These are phyloP conservation scores for Formica selysi DNA, from an alignment of 1,140 invertebrate genomes.

Conservation along the genomic window DNA sequence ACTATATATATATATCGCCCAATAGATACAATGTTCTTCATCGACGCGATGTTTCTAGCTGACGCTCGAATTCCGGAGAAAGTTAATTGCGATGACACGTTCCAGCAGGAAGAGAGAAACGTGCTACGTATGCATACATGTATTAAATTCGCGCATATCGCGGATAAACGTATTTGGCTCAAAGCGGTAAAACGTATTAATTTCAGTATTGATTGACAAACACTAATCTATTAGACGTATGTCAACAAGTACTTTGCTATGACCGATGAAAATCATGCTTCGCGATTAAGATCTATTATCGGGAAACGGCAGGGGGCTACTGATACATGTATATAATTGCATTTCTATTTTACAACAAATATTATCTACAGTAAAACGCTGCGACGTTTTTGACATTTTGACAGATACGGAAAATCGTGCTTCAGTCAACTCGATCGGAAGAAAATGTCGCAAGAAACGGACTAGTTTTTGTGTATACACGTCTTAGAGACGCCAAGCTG, in stretches of 20 bases:
- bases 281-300: constrained; percentile 44
- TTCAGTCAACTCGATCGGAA: constrained; percentile 31
- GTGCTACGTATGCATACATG: background rate
- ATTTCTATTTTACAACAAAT: constrained; percentile 19
- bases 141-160: constrained; percentile 1
- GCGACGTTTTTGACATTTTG: constrained; percentile 10
- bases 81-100: constrained; percentile 68
- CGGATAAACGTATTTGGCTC: background rate
- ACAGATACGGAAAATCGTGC: constrained; percentile 45
- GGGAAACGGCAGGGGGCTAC: background rate
- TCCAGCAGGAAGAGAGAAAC: constrained; percentile 25
- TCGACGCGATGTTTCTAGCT: constrained; percentile 14
- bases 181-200: constrained; percentile 63
- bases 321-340: constrained; percentile 2
- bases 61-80: constrained; percentile 75
- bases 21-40: background rate
- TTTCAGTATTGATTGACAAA: constrained; percentile 41
- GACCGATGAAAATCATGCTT: constrained; percentile 41
- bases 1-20: background rate
- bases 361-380: no score
- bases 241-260: constrained; percentile 46
- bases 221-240: constrained; percentile 45
- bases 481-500: background rate
- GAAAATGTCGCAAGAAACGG: constrained; percentile 43
- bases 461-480: constrained; percentile 4